Evolutionary conservation across 2,888 invertebrate genomes (phyloP).

Genomic region (Physocephala rufipes): DNA sequence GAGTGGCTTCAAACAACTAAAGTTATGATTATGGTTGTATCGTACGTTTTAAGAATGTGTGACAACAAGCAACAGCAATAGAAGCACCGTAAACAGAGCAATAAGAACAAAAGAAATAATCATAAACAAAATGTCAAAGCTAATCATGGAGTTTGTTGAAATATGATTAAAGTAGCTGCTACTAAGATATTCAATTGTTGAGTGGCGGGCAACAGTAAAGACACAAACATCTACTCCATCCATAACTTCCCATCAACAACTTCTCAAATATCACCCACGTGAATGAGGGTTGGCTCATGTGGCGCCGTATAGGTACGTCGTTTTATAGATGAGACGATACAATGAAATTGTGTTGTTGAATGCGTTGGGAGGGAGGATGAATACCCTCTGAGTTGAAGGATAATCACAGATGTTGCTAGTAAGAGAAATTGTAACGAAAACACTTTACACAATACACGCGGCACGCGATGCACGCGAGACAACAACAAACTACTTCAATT

Average conservation of each 20-base stretch:
- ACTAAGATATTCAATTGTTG: conserved; percentile 42
- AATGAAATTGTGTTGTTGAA: conserved; percentile 1
- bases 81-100: too few relatives aligned
- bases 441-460: conserved; percentile 41
- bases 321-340: neutral
- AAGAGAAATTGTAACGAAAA: conserved; percentile 28
- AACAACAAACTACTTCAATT: neutral
- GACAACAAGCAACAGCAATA: conserved; percentile 19
- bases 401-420: conserved; percentile 7
- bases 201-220: conserved; percentile 13
- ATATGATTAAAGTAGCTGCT: conserved; percentile 36
- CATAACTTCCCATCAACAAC: neutral
- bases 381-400: conserved; percentile 27
- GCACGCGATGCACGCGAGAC: conserved; percentile 39
- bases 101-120: conserved; percentile 23
- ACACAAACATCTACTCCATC: neutral
- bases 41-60: neutral
- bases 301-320: neutral
- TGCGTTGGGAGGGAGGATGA: too few relatives aligned
- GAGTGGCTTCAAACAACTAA: too few relatives aligned
- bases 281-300: neutral
- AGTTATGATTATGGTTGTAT: too few relatives aligned
- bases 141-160: conserved; percentile 5
- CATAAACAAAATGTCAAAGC: conserved; percentile 25
- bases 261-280: neutral